Conservation (phyloP, 2,888 invertebrate genomes). For the Lacanobia oleracea region DNA sequence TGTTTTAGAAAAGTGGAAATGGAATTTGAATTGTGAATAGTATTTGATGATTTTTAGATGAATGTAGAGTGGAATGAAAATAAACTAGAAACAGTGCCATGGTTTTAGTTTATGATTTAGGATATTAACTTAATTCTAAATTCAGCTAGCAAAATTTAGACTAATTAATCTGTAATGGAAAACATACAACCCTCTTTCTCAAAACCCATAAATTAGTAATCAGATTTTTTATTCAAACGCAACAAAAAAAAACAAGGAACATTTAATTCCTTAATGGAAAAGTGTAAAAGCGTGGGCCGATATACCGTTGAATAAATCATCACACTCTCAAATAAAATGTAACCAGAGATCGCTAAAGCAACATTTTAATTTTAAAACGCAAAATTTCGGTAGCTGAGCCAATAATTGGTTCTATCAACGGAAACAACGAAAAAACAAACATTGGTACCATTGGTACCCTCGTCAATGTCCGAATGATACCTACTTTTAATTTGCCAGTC, state of each 20-base stretch:
- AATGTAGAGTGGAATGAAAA: not conserved
- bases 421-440: constrained; percentile 63
- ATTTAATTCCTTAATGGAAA: not conserved
- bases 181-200: not conserved
- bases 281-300: not conserved
- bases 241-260: constrained; percentile 5
- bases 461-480: constrained; percentile 78
- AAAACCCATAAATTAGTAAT: not conserved
- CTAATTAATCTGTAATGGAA: too few species aligned
- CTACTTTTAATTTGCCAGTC: constrained; percentile 81
- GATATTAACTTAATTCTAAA: not conserved
- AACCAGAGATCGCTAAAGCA: constrained; percentile 1
- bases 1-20: not conserved
- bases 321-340: constrained; percentile 18
- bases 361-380: constrained; percentile 40
- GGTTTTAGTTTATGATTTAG: fast-evolving
- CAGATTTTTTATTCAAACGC: not conserved
- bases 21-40: not conserved
- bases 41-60: not conserved
- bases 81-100: too few species aligned
- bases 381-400: constrained; percentile 25
- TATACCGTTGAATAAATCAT: constrained; percentile 30
- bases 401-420: constrained; percentile 64
- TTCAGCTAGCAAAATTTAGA: not conserved
- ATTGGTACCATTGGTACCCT: constrained; percentile 73